Conservation (phyloP, 2,888 invertebrate genomes). For the Atrina japonica region DNA sequence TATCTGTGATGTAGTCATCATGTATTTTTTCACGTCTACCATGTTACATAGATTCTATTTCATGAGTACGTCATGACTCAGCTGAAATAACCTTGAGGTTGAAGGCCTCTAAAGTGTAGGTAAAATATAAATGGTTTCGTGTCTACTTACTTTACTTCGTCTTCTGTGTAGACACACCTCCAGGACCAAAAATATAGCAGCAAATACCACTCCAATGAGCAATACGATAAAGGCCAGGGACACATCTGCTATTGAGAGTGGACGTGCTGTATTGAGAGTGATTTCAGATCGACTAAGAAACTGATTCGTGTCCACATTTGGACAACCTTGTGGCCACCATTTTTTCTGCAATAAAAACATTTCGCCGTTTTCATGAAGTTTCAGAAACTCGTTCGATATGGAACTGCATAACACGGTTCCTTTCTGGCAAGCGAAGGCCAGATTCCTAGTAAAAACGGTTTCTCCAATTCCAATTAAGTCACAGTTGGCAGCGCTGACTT, state of each 20-base stretch:
- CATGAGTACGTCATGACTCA: too few species aligned
- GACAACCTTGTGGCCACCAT: constrained; percentile 27
- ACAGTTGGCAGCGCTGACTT: constrained; percentile 17
- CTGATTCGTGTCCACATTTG: neutral
- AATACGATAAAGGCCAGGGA: constrained; percentile 41
- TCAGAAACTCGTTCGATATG: neutral
- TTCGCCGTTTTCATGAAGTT: constrained; percentile 16
- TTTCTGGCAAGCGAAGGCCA: constrained; percentile 32
- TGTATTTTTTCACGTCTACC: too few species aligned
- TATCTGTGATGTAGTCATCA: too few species aligned
- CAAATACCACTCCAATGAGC: constrained; percentile 33
- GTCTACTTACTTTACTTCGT: constrained; percentile 32
- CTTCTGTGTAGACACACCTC: constrained; percentile 25
- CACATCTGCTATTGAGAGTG: constrained; percentile 32
- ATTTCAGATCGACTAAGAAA: constrained; percentile 30
- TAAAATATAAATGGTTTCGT: too few species aligned
- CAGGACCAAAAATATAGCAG: constrained; percentile 26
- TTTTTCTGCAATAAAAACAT: constrained; percentile 10
- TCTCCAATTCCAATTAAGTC: constrained; percentile 36
- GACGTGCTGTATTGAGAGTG: constrained; percentile 14
- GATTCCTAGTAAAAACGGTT: neutral
- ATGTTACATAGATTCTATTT: too few species aligned
- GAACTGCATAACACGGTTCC: neutral
- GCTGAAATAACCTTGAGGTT: too few species aligned
- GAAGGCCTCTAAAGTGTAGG: too few species aligned